A percentile compares a stretch with the other conserved stretches of the same genome.
Evolutionary conservation across 2,113 vertebrate species (phyloP).

Genomic region (Orthonyx spaldingii): DNA sequence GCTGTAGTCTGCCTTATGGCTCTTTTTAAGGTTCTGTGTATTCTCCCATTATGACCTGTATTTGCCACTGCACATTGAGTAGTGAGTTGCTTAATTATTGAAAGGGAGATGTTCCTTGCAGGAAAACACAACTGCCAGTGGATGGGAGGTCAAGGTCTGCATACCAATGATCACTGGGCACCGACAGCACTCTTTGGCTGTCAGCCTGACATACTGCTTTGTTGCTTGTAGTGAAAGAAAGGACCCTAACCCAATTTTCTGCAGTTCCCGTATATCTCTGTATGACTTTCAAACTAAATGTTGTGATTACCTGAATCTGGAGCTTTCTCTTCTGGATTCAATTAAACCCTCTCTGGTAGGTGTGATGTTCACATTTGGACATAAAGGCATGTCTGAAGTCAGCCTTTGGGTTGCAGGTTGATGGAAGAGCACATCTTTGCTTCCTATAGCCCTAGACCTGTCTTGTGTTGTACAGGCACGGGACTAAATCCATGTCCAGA

Average conservation of each 20-base stretch:
- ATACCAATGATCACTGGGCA: not conserved
- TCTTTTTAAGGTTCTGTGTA: not conserved
- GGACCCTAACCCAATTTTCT: not conserved
- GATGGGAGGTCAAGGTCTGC: not conserved
- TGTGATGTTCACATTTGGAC: not conserved
- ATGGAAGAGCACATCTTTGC: not conserved
- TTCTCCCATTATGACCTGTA: not conserved
- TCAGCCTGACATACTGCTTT: not conserved
- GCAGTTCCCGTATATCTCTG: not conserved
- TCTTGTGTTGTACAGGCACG: not conserved
- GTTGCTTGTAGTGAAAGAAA: not conserved
- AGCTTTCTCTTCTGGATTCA: not conserved
- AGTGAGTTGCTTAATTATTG: not conserved
- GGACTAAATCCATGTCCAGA: not conserved
- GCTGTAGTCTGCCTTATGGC: not conserved
- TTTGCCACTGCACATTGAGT: not conserved
- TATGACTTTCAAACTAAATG: not conserved
- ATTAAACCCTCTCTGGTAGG: not conserved
- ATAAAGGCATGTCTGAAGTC: not conserved
- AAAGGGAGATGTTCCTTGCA: not conserved
- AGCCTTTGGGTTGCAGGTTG: not conserved
- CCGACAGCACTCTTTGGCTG: not conserved
- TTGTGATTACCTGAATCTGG: not conserved
- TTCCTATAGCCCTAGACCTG: not conserved
- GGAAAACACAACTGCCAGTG: not conserved